Evolutionary conservation across 2,888 invertebrate genomes (phyloP), one percentile per base, ranked within the genome.

Genomic region (Bombylius major): DNA sequence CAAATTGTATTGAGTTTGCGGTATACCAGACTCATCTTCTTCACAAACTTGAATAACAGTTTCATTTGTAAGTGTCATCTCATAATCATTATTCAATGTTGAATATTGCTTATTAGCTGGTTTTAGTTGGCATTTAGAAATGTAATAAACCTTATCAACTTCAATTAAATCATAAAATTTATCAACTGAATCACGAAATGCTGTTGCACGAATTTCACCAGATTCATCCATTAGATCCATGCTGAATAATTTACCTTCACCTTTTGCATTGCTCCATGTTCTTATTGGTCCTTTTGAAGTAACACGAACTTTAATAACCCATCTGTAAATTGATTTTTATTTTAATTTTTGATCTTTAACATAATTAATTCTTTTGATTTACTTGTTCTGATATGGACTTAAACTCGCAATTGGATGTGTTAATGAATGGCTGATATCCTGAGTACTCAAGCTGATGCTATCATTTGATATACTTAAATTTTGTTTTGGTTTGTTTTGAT

Each of bases 311-410:
- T 89, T 89, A 58, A 98, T 89, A 4, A 90, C 86, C 95, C 96
- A 97, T 65, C 87, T 87, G n/a, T 1, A 36, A 39, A 42, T 42
- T 23, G 9, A 48, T 8, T 48, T 2, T n/a, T 14, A n/a, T 50
- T 51, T 44, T 7, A 33, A 51, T 7, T 7, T 36, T 34, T 34
- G 7, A 6, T 34, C 34, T 34, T 34, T 6, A 6, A 34, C 7
- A 5, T 34, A 34, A 34, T 6, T 34, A 7, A 6, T 34, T 6
- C 34, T 6, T 9, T 8, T 39, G 4, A 9, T 11, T 39, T 70
- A 87, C 87, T 86, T 90, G 72, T 93, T 95, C 68, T 94, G 93
- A 71, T 95, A 97, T 1, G 96, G 96, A 63, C 90, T 95, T 12
- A 97, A 78, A 63, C 87, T 87, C 14, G 82, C 78, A 65, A 97